phyloP scores from a whole-genome alignment of 2,113 vertebrate genomes.

The Phylloscopus trochilus region DNA sequence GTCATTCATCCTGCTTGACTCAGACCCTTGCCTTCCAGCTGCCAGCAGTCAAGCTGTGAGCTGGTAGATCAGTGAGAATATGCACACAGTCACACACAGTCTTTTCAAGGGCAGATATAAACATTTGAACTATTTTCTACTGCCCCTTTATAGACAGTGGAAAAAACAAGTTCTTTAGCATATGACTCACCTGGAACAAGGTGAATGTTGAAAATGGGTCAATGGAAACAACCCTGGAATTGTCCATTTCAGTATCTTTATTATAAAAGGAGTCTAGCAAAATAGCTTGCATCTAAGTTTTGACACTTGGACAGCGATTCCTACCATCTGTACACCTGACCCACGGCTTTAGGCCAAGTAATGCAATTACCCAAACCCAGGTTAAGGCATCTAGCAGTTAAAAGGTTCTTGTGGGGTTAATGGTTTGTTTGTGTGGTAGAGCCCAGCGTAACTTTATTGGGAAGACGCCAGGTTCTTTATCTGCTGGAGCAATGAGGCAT shows the following conservation, averaged over 20 bases:
- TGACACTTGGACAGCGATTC: not conserved
- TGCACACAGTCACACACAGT: rapidly evolving
- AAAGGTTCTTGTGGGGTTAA: not conserved
- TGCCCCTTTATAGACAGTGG: not conserved
- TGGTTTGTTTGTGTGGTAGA: not conserved
- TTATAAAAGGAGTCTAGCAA: not conserved
- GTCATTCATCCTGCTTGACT: not conserved
- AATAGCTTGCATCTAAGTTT: not conserved
- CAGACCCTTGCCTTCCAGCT: not conserved
- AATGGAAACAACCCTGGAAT: not conserved
- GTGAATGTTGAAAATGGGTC: not conserved
- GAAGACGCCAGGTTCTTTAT: not conserved
- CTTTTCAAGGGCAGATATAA: not conserved
- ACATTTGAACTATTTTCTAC: not conserved
- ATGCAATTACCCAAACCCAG: not conserved
- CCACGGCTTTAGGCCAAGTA: not conserved
- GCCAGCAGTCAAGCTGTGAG: not conserved
- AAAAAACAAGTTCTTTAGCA: not conserved
- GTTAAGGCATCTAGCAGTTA: not conserved
- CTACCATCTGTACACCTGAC: not conserved
- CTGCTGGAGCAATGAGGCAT: not conserved
- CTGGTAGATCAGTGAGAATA: not conserved
- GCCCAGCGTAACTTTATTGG: not conserved
- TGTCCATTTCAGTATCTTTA: not conserved
- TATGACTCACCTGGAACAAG: not conserved